Evolutionary conservation across 2,797 vertebrate genomes (phyloP).

Genomic region (Schizopygopsis pylzovi): DNA sequence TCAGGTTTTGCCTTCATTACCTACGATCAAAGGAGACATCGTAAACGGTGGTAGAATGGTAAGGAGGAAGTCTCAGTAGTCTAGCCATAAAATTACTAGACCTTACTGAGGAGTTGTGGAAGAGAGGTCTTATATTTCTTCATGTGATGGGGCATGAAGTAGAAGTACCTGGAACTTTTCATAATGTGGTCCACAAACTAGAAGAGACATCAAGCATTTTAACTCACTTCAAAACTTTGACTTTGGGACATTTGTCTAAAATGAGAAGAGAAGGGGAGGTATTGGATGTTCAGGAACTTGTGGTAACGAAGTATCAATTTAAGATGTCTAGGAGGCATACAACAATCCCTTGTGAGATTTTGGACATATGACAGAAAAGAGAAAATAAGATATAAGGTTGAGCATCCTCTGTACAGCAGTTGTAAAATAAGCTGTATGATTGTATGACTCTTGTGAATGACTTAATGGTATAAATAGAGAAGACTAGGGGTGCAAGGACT

Average conservation of each 20-base stretch:
- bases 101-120: neutral
- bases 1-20: neutral
- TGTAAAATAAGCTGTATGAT: neutral
- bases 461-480: conserved; percentile 5
- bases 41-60: neutral
- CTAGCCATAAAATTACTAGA: neutral
- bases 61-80: neutral
- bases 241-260: neutral
- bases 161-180: conserved; percentile 19
- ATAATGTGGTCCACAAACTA: neutral
- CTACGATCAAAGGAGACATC: neutral
- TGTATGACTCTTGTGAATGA: neutral
- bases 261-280: neutral
- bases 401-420: neutral
- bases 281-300: neutral
- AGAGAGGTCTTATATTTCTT: neutral
- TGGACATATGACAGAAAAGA: neutral
- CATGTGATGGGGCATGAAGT: neutral
- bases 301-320: conserved; percentile 13
- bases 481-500: conserved; percentile 60
- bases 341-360: neutral
- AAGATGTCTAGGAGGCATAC: neutral
- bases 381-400: neutral
- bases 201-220: conserved; percentile 15
- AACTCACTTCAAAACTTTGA: neutral